Conservation (phyloP, 2,797 vertebrate species). For the Spheniscus humboldti region DNA sequence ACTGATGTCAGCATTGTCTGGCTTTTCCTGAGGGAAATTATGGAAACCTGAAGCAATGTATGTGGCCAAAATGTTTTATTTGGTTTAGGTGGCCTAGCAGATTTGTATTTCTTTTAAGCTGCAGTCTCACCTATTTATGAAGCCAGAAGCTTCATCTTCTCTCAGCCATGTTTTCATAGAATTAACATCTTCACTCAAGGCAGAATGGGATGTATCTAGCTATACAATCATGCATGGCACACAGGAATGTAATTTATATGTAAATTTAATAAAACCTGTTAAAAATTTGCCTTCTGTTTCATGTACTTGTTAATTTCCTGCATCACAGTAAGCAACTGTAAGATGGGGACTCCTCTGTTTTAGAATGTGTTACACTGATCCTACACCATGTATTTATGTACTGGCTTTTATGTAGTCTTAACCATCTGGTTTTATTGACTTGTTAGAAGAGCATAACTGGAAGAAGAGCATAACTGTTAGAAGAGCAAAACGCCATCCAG, state of each 20-base stretch:
- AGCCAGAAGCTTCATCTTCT: neutral
- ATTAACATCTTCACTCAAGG: neutral
- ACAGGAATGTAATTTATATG: neutral
- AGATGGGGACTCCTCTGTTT: neutral
- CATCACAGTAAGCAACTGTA: neutral
- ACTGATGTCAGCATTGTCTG: neutral
- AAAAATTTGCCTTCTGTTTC: neutral
- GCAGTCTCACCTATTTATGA: neutral
- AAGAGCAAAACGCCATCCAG: neutral
- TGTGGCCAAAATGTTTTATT: neutral
- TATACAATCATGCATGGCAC: neutral
- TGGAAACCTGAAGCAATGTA: neutral
- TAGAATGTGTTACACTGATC: fast-evolving
- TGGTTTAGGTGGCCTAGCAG: neutral
- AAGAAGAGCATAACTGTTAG: neutral
- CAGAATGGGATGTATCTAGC: neutral
- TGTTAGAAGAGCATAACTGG: neutral
- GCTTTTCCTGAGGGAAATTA: neutral
- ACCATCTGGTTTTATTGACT: neutral
- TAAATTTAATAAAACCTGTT: slow-evolving; percentile 12
- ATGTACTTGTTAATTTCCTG: neutral
- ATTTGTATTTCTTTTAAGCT: neutral
- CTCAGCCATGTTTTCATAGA: neutral
- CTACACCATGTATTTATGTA: neutral
- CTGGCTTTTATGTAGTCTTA: neutral